A percentile compares a stretch with the other conserved stretches of the same genome.
These are phyloP conservation scores for Scrobipalpa costella DNA, from an alignment of 2,888 invertebrate species.

Conservation along the genomic window DNA sequence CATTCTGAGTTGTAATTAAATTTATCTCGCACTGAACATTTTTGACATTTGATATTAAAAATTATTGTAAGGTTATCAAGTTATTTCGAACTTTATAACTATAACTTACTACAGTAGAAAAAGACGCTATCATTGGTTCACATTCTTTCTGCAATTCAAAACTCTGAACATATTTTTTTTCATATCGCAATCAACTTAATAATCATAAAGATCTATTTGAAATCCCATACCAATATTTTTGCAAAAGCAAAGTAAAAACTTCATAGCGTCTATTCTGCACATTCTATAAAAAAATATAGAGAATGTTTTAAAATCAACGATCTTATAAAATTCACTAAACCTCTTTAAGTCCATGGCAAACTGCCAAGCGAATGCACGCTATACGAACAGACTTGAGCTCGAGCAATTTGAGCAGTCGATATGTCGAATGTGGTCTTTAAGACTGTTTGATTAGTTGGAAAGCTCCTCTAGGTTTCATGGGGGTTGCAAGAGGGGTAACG, in stretches of 20 bases:
- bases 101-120: constrained; percentile 24
- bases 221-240: constrained; percentile 40
- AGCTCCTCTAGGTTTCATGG: constrained; percentile 41
- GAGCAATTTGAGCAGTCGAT: constrained; percentile 63
- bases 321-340: not conserved
- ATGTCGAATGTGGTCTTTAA: constrained; percentile 64
- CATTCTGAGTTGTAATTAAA: not conserved
- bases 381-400: constrained; percentile 35
- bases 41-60: not conserved
- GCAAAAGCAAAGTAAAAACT: constrained; percentile 20
- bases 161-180: constrained; percentile 43
- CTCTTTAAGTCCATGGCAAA: constrained; percentile 27
- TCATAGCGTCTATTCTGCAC: not conserved
- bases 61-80: not conserved
- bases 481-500: constrained; percentile 26
- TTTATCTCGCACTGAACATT: not conserved
- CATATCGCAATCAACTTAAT: constrained; percentile 39
- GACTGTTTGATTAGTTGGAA: constrained; percentile 72
- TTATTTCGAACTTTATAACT: not conserved
- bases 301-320: not conserved
- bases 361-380: constrained; percentile 33
- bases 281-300: not conserved
- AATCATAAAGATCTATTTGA: constrained; percentile 40
- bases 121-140: no score
- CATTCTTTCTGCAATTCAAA: constrained; percentile 37